Base-by-base conservation (phyloP, 2,888 invertebrate species). In the Lasiommata megera region DNA sequence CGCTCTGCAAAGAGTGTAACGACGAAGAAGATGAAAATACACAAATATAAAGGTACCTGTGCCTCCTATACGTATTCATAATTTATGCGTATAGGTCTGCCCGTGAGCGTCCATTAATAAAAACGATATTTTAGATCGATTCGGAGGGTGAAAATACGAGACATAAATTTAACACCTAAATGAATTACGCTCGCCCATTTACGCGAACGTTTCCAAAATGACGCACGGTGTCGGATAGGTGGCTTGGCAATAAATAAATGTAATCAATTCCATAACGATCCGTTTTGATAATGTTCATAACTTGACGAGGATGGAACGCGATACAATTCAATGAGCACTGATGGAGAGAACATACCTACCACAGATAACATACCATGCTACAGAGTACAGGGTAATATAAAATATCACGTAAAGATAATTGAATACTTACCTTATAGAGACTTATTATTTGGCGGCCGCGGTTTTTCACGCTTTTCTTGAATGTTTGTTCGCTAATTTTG, bases 261-360 rank as follows among this genome's bases (percentile, higher is more conserved):
- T 66, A 68, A 71, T 75, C 74, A 71, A 79, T 80, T 76, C 77
- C 73, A 83, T 84, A 80, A 76, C 80, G 77, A 68, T 64, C 74
- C 77, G 71, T 82, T 79, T 74, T 69, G 77, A 79, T 84, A 83
- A 84, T 80, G 76, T 79, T 72, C 69, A 74, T 78, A 77, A 77
- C 76, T 82, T 79, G 67, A 8, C 2, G n/a, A 1, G 6, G 18
- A n/a, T 23, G 23, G 29, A 5, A 31, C 66, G 67, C 58, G 67
- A 43, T 48, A 40, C 36, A 56, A 48, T 48, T 54, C 38, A 53
- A 12, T 29, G 36, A 38, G 37, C 40, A 44, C 37, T 53, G 12
- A 31, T 14, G 12, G 6, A 28, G 11, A 3, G 7, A 31, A 2
- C 28, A n/a, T n/a, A n/a, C n/a, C n/a, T n/a, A n/a, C n/a, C n/a